These are phyloP conservation scores for Bujurquina vittata DNA, from an alignment of 2,113 vertebrate genomes.

Conservation along the genomic window DNA sequence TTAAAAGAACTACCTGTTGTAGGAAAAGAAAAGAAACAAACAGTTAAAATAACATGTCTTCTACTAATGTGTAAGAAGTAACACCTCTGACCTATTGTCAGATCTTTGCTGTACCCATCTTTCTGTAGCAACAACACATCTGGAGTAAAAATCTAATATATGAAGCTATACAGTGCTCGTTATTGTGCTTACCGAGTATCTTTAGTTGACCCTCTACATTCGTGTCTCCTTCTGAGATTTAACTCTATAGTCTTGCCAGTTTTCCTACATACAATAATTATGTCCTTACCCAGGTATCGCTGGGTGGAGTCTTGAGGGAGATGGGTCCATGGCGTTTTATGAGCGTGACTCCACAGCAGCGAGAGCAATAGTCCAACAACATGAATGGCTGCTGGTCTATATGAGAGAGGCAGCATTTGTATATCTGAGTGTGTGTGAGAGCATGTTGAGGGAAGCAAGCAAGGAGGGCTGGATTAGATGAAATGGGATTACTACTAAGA, in stretches of 20 bases:
- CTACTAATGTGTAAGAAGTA: no score
- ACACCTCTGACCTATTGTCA: no score
- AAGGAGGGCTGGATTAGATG: slow-evolving; percentile 78
- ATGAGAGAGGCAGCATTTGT: slow-evolving; percentile 50
- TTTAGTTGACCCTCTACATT: neutral
- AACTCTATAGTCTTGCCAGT: neutral
- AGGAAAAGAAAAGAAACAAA: neutral
- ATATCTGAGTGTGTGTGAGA: slow-evolving; percentile 17
- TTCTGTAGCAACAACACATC: no score
- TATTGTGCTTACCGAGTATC: neutral
- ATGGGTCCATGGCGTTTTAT: slow-evolving; percentile 82
- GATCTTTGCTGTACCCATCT: no score
- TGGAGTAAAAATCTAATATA: neutral
- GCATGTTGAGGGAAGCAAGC: slow-evolving; percentile 10
- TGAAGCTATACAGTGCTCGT: neutral
- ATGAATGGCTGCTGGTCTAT: slow-evolving; percentile 74
- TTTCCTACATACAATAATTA: neutral
- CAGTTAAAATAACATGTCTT: no score
- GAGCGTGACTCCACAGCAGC: slow-evolving; percentile 77
- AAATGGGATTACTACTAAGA: slow-evolving; percentile 77
- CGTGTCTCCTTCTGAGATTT: rapidly evolving
- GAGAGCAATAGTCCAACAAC: slow-evolving; percentile 83
- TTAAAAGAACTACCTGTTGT: neutral
- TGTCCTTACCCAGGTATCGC: slow-evolving; percentile 86
- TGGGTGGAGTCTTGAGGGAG: slow-evolving; percentile 83